Evolutionary conservation across 2,113 vertebrate genomes (phyloP).

Genomic region (Charadrius vociferus): DNA sequence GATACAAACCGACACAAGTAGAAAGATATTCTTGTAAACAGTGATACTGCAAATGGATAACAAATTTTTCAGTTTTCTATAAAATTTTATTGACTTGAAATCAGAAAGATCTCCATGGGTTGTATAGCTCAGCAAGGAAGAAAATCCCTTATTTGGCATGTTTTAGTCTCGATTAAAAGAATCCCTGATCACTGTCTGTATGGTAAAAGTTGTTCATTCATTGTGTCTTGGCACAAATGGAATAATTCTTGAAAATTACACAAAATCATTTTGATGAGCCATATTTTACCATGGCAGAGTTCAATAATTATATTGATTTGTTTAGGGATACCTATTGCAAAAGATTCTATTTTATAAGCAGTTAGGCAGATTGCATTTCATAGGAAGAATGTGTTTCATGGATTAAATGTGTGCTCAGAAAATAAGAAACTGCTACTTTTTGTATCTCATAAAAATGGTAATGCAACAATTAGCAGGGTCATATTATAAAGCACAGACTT

Average conservation of each 20-base stretch:
- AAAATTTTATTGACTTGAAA: not conserved
- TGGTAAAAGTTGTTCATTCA: not conserved
- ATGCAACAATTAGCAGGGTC: constrained; percentile 84
- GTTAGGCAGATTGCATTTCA: constrained; percentile 59
- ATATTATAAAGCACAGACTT: constrained; percentile 81
- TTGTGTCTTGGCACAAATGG: not conserved
- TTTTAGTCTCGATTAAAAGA: not conserved
- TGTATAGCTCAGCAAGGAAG: not conserved
- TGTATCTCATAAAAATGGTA: constrained; percentile 86
- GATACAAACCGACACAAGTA: not conserved
- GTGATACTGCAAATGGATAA: not conserved
- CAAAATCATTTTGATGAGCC: not conserved
- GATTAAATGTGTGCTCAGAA: constrained; percentile 69
- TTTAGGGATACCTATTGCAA: constrained; percentile 37
- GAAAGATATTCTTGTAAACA: not conserved
- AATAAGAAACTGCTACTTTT: constrained; percentile 74
- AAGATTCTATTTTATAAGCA: constrained; percentile 48
- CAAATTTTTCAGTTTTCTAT: not conserved
- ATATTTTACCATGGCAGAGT: constrained; percentile 5
- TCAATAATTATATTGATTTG: constrained; percentile 68
- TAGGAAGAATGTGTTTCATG: constrained; percentile 55
- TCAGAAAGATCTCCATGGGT: not conserved
- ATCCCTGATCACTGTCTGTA: not conserved
- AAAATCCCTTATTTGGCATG: not conserved
- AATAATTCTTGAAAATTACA: constrained; percentile 7